phyloP scores from a whole-genome alignment of 2,888 invertebrate species.

The Nomada ruficornis region DNA sequence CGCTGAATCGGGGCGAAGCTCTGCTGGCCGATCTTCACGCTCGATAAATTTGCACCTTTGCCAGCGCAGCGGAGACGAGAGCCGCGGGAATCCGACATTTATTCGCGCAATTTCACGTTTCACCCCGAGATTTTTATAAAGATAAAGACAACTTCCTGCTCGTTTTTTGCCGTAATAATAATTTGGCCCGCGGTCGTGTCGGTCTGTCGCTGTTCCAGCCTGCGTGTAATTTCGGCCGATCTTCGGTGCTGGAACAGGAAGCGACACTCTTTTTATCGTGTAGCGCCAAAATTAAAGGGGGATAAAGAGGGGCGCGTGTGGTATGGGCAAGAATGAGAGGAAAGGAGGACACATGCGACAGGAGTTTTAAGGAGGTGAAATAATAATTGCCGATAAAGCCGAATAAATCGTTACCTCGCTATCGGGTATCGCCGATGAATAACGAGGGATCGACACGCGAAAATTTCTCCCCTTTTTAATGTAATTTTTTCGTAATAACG shows the following conservation, averaged over 20 bases:
- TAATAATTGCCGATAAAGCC: conserved; percentile 42
- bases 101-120: conserved; percentile 61
- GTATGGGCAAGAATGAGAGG: neutral
- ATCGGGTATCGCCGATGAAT: conserved; percentile 56
- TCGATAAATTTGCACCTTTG: conserved; percentile 39
- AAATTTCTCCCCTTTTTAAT: conserved; percentile 40
- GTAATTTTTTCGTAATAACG: conserved; percentile 59
- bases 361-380: conserved; percentile 46
- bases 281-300: conserved; percentile 49
- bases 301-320: neutral
- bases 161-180: conserved; percentile 80
- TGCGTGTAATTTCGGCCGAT: conserved; percentile 53
- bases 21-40: conserved; percentile 27
- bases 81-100: conserved; percentile 50
- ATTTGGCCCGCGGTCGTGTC: conserved; percentile 70
- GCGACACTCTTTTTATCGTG: conserved; percentile 52
- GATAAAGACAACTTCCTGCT: conserved; percentile 71
- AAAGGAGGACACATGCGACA: conserved; percentile 8
- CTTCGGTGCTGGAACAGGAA: conserved; percentile 50
- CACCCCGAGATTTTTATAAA: conserved; percentile 70
- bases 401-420: conserved; percentile 45
- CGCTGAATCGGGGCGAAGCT: neutral
- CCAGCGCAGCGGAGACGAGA: neutral
- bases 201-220: conserved; percentile 49
- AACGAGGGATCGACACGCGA: conserved; percentile 63